Conservation (phyloP, 30 jellyfish, hydroid and myxozoan genomes). For the Hydractinia echinata region DNA sequence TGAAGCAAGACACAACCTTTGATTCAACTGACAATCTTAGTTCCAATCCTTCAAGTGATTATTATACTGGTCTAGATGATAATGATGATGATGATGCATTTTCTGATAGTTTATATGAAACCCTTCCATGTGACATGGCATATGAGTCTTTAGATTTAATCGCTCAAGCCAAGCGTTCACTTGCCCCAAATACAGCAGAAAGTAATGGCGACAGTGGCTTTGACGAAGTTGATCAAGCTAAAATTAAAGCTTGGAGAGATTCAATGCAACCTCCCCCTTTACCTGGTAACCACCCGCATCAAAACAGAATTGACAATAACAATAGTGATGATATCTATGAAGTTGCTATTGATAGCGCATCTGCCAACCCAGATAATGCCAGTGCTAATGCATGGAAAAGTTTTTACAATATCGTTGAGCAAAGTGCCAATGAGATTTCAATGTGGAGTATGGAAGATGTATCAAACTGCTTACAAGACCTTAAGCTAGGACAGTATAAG, state of each 20-base stretch:
- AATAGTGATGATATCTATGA: background rate
- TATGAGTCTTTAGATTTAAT: conserved; percentile 39
- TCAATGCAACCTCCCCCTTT: conserved; percentile 80
- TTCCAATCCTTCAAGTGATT: background rate
- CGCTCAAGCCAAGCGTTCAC: conserved; percentile 24
- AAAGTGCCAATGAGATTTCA: conserved; percentile 58
- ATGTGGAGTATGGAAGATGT: conserved; percentile 60
- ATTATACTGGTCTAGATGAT: conserved; percentile 14
- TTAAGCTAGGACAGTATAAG: conserved; percentile 36
- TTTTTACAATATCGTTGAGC: conserved; percentile 63
- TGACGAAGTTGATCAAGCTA: conserved; percentile 70
- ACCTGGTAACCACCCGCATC: conserved; percentile 84
- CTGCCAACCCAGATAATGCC: background rate
- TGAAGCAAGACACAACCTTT: background rate
- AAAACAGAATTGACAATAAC: background rate
- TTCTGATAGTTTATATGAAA: conserved; percentile 36
- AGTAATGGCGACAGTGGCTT: conserved; percentile 72
- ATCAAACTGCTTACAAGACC: conserved; percentile 30
- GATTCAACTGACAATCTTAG: conserved; percentile 4
- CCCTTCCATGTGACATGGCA: conserved; percentile 42
- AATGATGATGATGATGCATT: conserved; percentile 30
- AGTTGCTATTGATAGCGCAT: conserved; percentile 25
- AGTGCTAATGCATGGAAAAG: conserved; percentile 37
- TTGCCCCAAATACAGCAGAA: conserved; percentile 41
- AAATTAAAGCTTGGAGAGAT: conserved; percentile 42